These are phyloP conservation scores for Pyrrhosoma nymphula DNA, from an alignment of 2,888 invertebrate genomes.

Conservation along the genomic window DNA sequence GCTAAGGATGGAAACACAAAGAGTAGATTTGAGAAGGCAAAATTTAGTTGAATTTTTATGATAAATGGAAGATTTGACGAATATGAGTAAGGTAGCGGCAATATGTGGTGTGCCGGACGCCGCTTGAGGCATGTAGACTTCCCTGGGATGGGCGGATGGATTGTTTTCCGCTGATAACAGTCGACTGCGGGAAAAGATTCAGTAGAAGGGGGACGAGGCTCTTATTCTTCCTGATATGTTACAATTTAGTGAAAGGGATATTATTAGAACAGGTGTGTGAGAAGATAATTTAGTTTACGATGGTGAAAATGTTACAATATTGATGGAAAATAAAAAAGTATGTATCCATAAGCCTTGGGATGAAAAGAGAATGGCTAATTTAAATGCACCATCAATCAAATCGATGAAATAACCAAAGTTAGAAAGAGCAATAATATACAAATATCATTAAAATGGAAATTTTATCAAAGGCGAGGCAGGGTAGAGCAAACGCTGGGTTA, in stretches of 20 bases:
- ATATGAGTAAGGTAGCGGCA: neutral
- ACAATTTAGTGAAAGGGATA: neutral
- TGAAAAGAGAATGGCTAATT: neutral
- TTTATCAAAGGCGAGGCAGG: neutral
- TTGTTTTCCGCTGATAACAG: neutral
- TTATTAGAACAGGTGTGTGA: neutral
- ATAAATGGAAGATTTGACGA: neutral
- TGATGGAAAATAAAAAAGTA: neutral
- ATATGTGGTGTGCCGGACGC: neutral
- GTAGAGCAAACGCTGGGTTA: neutral
- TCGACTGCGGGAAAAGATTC: neutral
- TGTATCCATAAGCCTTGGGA: neutral
- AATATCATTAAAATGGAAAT: slow-evolving; percentile 4
- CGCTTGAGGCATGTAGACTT: neutral
- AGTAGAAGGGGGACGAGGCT: neutral
- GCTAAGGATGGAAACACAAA: neutral
- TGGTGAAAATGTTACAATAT: neutral
- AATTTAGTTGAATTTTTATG: neutral
- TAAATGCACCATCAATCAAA: neutral
- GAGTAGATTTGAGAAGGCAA: neutral
- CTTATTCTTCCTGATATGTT: neutral
- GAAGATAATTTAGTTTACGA: neutral
- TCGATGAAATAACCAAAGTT: neutral
- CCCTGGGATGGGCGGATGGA: neutral
- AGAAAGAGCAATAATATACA: neutral